Percentiles rank a stretch among this genome's conserved stretches.
Conservation (phyloP, 1,140 invertebrate genomes). For the Saccostrea glomerata region DNA sequence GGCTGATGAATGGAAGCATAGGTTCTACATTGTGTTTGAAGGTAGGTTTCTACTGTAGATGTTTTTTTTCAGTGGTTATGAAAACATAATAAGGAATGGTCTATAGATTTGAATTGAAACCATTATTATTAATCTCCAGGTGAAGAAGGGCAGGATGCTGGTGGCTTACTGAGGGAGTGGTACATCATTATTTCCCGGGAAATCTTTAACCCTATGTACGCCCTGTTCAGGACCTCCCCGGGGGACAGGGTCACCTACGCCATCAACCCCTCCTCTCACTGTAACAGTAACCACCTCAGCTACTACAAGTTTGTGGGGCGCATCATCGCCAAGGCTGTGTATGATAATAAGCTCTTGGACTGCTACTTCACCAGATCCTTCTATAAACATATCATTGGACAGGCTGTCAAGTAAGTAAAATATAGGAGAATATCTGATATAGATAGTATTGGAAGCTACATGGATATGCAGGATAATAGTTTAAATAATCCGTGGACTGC, state of each 20-base stretch:
- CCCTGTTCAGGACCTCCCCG: slow-evolving; percentile 94
- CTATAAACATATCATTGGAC: slow-evolving; percentile 96
- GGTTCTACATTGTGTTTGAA: slow-evolving; percentile 97
- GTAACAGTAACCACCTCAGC: slow-evolving; percentile 95
- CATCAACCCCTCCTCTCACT: slow-evolving; percentile 95
- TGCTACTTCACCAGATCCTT: slow-evolving; percentile 97
- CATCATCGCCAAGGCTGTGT: slow-evolving; percentile 96
- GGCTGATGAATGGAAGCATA: slow-evolving; percentile 95
- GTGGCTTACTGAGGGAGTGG: slow-evolving; percentile 94
- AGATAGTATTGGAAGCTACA: not conserved
- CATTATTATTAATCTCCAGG: slow-evolving; percentile 81
- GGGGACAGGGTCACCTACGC: slow-evolving; percentile 97
- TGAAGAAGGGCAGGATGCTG: slow-evolving; percentile 96
- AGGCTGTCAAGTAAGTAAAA: slow-evolving; percentile 87
- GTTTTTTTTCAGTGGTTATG: not conserved
- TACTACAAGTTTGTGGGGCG: slow-evolving; percentile 97
- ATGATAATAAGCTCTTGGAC: slow-evolving; percentile 96
- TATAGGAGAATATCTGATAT: no score
- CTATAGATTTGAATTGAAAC: not conserved
- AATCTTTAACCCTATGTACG: slow-evolving; percentile 98
- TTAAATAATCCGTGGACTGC: no score
- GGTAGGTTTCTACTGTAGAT: slow-evolving; percentile 80
- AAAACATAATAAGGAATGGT: not conserved
- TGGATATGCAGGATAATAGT: no score
- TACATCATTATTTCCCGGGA: slow-evolving; percentile 96